These are phyloP conservation scores for Lagopus muta DNA, from an alignment of 2,113 vertebrate species.

Conservation along the genomic window DNA sequence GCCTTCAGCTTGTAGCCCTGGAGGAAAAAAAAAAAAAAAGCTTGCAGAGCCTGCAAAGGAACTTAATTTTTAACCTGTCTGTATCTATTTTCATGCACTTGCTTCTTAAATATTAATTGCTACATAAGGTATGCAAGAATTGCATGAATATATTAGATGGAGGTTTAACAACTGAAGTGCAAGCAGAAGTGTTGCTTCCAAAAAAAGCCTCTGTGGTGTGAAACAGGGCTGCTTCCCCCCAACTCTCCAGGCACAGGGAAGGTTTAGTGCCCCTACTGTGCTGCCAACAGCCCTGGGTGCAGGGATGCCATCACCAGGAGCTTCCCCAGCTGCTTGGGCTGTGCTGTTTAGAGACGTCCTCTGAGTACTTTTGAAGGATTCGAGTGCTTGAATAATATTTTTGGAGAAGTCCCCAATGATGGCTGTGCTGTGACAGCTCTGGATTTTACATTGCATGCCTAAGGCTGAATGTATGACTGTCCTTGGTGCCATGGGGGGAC, in stretches of 20 bases:
- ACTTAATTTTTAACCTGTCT: not conserved
- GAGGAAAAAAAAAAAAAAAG: not conserved
- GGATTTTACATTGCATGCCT: not conserved
- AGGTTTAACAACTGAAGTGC: not conserved
- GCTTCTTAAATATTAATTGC: not conserved
- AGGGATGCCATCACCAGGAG: too few species aligned
- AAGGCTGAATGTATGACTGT: not conserved
- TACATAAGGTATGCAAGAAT: not conserved
- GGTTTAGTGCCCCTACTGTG: not conserved
- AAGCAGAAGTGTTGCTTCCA: not conserved
- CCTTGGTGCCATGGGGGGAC: not conserved
- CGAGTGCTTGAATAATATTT: fast-evolving
- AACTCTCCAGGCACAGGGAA: not conserved
- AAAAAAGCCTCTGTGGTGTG: not conserved
- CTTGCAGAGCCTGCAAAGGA: not conserved
- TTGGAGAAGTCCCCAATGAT: not conserved
- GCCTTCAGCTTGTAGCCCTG: not conserved
- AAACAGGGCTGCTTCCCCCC: not conserved
- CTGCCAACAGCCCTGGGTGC: not conserved
- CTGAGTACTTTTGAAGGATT: not conserved
- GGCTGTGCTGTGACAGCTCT: too few species aligned
- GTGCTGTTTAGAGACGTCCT: fast-evolving
- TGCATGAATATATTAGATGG: not conserved
- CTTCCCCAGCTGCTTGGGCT: not conserved
- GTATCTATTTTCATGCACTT: not conserved